Evolutionary conservation across 2,113 vertebrate genomes (phyloP).

Genomic region (Sardina pilchardus): DNA sequence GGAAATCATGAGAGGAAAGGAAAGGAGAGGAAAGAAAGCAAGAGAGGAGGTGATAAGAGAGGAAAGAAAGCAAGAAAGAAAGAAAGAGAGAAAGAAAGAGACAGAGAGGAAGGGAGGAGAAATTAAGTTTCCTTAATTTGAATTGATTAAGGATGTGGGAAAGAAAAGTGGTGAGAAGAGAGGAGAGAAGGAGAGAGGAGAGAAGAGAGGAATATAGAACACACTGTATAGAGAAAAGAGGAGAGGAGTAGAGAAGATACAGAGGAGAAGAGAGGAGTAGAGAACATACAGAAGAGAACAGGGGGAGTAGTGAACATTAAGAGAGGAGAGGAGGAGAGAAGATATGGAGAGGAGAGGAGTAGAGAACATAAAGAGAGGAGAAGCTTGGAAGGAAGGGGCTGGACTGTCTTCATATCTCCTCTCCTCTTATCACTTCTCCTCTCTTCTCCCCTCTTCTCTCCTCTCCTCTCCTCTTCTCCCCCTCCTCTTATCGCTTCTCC

Average conservation of each 20-base stretch:
- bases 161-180: background rate
- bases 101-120: no score
- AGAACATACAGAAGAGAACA: background rate
- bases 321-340: background rate
- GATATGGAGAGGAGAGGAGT: background rate
- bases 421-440: no score
- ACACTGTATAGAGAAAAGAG: background rate
- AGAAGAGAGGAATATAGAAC: background rate
- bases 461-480: no score
- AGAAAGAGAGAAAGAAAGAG: no score
- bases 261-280: background rate
- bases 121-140: no score
- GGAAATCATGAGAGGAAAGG: background rate
- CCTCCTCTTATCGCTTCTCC: no score
- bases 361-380: no score
- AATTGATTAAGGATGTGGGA: no score
- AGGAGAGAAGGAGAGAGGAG: background rate
- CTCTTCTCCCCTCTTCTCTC: no score
- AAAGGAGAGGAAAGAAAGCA: background rate
- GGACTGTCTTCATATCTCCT: no score
- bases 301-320: background rate
- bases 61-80: no score
- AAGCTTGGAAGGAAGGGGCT: no score
- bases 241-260: background rate
- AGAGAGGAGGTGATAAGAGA: background rate